phyloP scores from a whole-genome alignment of 2,888 invertebrate genomes.

The Podotricha telesiphe region DNA sequence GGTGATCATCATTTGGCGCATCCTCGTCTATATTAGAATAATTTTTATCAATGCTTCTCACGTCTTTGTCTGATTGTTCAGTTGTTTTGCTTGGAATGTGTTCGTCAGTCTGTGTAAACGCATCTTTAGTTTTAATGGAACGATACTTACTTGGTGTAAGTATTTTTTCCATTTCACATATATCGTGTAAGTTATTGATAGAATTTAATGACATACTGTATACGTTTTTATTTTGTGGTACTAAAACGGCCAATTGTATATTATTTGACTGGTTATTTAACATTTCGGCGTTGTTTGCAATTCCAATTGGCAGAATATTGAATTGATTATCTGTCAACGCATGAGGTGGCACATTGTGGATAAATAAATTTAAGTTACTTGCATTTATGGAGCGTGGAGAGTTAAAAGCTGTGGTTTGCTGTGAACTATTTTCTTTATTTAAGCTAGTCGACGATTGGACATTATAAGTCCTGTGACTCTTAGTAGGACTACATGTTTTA shows the following conservation, averaged over 20 bases:
- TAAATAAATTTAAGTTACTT: slow-evolving; percentile 73
- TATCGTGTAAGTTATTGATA: slow-evolving; percentile 63
- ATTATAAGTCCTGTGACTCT: slow-evolving; percentile 73
- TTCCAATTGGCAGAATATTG: slow-evolving; percentile 75
- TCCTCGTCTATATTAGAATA: slow-evolving; percentile 78
- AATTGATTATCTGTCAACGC: slow-evolving; percentile 72
- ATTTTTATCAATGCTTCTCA: slow-evolving; percentile 80
- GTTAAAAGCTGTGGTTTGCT: slow-evolving; percentile 72
- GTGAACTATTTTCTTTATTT: slow-evolving; percentile 69
- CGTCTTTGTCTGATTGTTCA: slow-evolving; percentile 67
- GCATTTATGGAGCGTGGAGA: slow-evolving; percentile 72
- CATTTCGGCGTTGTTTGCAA: slow-evolving; percentile 69
- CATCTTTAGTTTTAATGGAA: slow-evolving; percentile 81
- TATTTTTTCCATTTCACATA: slow-evolving; percentile 64
- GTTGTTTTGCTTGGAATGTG: slow-evolving; percentile 56
- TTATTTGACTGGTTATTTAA: slow-evolving; percentile 73
- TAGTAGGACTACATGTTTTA: slow-evolving; percentile 62
- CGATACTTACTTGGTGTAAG: slow-evolving; percentile 79
- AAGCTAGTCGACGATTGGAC: slow-evolving; percentile 71
- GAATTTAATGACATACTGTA: slow-evolving; percentile 76
- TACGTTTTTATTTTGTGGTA: slow-evolving; percentile 79
- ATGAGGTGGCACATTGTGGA: slow-evolving; percentile 74
- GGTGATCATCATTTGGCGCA: slow-evolving; percentile 76
- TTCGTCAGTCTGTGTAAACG: slow-evolving; percentile 87
- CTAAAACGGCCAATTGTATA: slow-evolving; percentile 84